These are phyloP conservation scores for Odobenus rosmarus DNA, from an alignment of 2,113 vertebrate species.

Conservation along the genomic window DNA sequence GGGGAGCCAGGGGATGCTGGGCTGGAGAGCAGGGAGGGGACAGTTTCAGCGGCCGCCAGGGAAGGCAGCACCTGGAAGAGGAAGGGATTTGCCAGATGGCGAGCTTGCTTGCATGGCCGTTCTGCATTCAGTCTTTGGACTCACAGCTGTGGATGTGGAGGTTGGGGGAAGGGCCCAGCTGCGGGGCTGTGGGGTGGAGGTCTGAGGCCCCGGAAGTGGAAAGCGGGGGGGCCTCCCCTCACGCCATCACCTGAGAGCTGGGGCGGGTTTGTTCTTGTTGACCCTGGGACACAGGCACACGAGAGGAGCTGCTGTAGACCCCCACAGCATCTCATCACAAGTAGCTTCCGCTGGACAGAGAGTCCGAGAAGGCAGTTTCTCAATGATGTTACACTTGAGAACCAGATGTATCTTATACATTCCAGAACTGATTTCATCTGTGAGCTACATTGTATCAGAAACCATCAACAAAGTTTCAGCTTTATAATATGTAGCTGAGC, in stretches of 20 bases:
- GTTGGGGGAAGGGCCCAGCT: too few relatives aligned
- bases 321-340: background rate
- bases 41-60: background rate
- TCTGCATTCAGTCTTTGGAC: background rate
- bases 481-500: background rate
- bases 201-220: background rate
- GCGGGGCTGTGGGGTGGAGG: too few relatives aligned
- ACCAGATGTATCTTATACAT: too few relatives aligned
- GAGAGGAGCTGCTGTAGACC: background rate
- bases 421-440: background rate
- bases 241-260: too few relatives aligned
- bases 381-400: background rate
- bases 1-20: background rate
- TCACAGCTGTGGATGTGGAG: too few relatives aligned
- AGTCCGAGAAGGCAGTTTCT: background rate
- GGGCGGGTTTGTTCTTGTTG: too few relatives aligned
- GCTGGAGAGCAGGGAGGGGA: background rate
- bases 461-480: background rate
- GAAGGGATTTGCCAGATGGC: background rate
- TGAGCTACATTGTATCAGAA: conserved; percentile 14
- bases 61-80: background rate
- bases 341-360: too few relatives aligned
- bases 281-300: too few relatives aligned
- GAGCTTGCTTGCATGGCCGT: background rate
- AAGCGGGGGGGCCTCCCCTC: too few relatives aligned